phyloP scores from a whole-genome alignment of 2,113 vertebrate species.

The Megaceryle maxima region DNA sequence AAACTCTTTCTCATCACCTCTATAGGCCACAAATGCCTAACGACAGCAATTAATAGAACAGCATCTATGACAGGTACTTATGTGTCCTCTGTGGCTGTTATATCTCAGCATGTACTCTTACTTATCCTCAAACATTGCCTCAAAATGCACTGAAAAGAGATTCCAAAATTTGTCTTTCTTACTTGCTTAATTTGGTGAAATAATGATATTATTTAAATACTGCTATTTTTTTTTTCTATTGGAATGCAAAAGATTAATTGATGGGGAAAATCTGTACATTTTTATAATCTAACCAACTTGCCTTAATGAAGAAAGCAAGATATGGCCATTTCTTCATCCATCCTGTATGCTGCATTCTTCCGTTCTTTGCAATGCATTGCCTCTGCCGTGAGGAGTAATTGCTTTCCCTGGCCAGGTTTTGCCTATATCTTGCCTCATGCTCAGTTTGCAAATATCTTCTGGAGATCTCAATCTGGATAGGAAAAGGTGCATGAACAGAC shows the following conservation, averaged over 20 bases:
- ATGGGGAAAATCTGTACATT: neutral
- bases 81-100: neutral
- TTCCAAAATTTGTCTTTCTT: neutral
- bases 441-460: neutral
- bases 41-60: neutral
- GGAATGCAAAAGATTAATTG: neutral
- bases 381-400: neutral
- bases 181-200: neutral
- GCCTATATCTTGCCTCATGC: neutral
- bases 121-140: neutral
- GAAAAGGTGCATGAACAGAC: neutral
- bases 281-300: neutral
- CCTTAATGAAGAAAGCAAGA: neutral
- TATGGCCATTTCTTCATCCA: neutral
- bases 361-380: neutral
- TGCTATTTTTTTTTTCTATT: neutral
- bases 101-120: neutral
- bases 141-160: neutral
- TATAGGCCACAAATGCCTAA: neutral
- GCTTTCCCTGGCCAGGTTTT: neutral
- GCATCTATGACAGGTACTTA: neutral
- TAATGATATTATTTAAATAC: neutral
- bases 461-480: neutral
- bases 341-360: neutral
- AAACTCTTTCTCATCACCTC: neutral